These are phyloP conservation scores for Delia radicum DNA, from an alignment of 1,140 invertebrate genomes.

Conservation along the genomic window DNA sequence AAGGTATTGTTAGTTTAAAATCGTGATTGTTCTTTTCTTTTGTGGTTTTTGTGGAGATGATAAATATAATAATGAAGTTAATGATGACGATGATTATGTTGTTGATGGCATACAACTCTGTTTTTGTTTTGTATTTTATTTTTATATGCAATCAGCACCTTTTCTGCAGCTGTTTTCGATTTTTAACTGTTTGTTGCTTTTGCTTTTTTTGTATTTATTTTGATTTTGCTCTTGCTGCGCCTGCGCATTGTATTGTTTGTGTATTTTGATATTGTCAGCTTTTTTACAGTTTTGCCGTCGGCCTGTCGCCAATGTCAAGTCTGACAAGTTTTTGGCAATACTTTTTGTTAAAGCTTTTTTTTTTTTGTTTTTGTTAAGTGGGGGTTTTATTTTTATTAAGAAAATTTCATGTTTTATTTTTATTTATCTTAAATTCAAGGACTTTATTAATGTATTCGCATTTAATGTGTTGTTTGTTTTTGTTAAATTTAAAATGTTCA, in stretches of 20 bases:
- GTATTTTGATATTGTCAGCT: neutral
- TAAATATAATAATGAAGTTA: neutral
- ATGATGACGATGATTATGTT: neutral
- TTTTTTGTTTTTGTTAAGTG: neutral
- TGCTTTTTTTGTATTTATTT: neutral
- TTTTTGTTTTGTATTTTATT: neutral
- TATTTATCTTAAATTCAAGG: conserved; percentile 9
- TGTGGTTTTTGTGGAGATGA: neutral
- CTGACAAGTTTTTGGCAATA: conserved; percentile 17
- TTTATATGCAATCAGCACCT: neutral
- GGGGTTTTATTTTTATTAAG: no score
- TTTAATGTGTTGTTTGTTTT: neutral
- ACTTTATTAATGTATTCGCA: conserved; percentile 1
- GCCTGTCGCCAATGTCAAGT: conserved; percentile 15
- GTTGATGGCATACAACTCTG: neutral
- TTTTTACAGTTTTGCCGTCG: neutral
- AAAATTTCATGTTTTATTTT: neutral
- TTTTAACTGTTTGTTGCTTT: neutral
- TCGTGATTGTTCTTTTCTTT: neutral
- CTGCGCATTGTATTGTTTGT: neutral
- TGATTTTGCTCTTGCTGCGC: neutral
- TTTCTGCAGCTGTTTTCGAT: neutral
- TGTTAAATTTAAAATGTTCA: neutral
- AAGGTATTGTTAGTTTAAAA: neutral
- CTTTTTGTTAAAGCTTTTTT: neutral